These are phyloP conservation scores for Notiomystis cincta DNA, from an alignment of 2,113 vertebrate genomes.

Conservation along the genomic window DNA sequence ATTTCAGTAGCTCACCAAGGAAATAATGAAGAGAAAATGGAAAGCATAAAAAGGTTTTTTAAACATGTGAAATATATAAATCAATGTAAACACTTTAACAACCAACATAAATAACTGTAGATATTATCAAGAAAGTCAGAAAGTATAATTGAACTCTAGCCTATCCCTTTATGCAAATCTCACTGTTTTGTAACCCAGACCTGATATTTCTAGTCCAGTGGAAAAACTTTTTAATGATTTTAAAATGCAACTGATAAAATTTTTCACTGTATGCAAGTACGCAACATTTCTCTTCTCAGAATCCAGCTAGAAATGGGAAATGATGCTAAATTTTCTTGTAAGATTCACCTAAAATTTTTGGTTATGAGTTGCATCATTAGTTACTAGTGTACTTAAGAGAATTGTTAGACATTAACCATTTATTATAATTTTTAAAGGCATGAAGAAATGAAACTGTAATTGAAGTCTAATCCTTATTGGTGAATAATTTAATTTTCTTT, in stretches of 20 bases:
- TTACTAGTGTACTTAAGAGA: not conserved
- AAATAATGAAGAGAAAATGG: not conserved
- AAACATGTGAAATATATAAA: not conserved
- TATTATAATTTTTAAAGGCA: not conserved
- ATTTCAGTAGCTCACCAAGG: not conserved
- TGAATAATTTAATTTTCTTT: not conserved
- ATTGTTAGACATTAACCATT: not conserved
- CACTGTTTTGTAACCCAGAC: not conserved
- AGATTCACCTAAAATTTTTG: not conserved
- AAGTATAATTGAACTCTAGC: not conserved
- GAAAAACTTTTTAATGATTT: not conserved
- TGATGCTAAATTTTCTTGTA: not conserved
- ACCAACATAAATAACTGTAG: not conserved
- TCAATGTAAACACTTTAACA: not conserved
- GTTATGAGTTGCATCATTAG: not conserved
- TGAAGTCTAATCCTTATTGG: not conserved
- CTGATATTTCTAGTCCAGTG: not conserved
- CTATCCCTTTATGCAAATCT: not conserved
- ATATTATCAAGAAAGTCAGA: not conserved
- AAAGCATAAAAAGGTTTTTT: accelerated
- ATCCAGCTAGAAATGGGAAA: not conserved
- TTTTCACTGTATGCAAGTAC: not conserved
- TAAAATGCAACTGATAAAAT: not conserved
- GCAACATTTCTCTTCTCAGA: not conserved
- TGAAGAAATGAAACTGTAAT: not conserved